These are phyloP conservation scores for Gymnoscelis rufifasciata DNA, from an alignment of 2,888 invertebrate species.

Conservation along the genomic window DNA sequence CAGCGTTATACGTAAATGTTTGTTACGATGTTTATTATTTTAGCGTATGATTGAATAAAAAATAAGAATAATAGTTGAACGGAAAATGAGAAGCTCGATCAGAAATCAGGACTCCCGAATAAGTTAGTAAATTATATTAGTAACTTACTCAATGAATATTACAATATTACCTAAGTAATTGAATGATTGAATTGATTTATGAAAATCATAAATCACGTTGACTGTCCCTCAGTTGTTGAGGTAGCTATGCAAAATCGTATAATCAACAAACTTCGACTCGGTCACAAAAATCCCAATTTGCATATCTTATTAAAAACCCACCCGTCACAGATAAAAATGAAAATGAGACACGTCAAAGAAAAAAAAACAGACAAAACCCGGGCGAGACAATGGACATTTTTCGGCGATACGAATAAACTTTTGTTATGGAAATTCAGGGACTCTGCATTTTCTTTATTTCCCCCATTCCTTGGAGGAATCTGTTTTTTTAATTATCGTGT, in stretches of 20 bases:
- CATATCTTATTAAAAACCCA: conserved; percentile 76
- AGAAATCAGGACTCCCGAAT: too few species aligned
- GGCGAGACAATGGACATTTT: conserved; percentile 75
- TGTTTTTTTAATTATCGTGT: conserved; percentile 79
- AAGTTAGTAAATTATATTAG: too few species aligned
- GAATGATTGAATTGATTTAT: too few species aligned
- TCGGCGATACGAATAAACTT: conserved; percentile 68
- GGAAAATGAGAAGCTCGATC: too few species aligned
- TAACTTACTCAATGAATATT: too few species aligned
- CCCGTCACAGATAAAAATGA: conserved; percentile 71
- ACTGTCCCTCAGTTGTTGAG: background rate
- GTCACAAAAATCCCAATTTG: conserved; percentile 54
- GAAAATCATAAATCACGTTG: too few species aligned
- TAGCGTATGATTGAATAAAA: too few species aligned
- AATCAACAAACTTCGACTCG: conserved; percentile 47
- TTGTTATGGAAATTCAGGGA: conserved; percentile 76
- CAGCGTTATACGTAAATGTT: too few species aligned
- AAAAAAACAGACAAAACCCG: conserved; percentile 63
- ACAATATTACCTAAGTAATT: too few species aligned
- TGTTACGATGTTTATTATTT: too few species aligned
- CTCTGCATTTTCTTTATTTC: conserved; percentile 76
- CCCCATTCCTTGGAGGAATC: conserved; percentile 64
- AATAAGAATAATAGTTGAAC: too few species aligned
- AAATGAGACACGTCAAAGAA: conserved; percentile 71
- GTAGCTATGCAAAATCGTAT: conserved; percentile 34